Evolutionary conservation across 2,797 vertebrate species (phyloP).

Genomic region (Anisognathus igniventris): DNA sequence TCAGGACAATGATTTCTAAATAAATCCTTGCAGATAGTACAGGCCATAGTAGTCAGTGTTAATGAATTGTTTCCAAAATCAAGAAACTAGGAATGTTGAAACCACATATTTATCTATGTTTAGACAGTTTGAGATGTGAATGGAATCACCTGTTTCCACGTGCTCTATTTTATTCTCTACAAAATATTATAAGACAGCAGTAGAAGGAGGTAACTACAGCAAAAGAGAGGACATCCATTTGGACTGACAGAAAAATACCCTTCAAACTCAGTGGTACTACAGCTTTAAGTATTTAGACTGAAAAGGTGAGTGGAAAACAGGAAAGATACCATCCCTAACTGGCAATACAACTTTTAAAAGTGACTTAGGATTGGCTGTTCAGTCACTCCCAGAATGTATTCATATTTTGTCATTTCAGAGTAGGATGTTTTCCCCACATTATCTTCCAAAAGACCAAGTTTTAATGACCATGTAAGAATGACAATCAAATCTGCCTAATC

Average conservation of each 20-base stretch:
- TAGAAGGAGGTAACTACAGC: neutral
- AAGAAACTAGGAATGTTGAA: fast-evolving
- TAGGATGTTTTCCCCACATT: neutral
- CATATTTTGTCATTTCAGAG: neutral
- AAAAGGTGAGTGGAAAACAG: neutral
- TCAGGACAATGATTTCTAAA: neutral
- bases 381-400: neutral
- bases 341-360: neutral
- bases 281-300: neutral
- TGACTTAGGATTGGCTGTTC: neutral
- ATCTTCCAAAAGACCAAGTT: neutral
- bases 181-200: neutral
- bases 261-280: neutral
- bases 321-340: neutral
- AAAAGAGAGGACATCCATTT: neutral
- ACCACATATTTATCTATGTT: neutral
- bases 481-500: neutral
- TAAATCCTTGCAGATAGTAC: neutral
- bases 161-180: neutral
- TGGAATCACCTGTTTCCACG: neutral
- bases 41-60: no score
- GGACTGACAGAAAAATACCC: neutral
- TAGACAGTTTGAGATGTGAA: neutral
- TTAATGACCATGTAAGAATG: neutral
- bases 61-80: neutral